A percentile compares a stretch with the other conserved stretches of the same genome.
Evolutionary conservation across 1,140 invertebrate genomes (phyloP).

Genomic region (Lepidostoma basale): DNA sequence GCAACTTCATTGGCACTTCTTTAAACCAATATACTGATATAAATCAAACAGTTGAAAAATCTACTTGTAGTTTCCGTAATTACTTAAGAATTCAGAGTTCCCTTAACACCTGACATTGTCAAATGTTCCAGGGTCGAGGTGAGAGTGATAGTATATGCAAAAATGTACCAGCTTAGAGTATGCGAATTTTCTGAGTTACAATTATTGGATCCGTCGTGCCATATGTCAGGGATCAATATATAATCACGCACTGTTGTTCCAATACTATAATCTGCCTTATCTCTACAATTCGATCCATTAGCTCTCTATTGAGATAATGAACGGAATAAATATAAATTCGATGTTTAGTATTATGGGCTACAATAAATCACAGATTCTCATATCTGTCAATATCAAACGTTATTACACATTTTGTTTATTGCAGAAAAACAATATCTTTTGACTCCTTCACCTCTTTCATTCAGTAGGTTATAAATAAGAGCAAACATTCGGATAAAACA

Average conservation of each 20-base stretch:
- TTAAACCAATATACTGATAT: neutral
- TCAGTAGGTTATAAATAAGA: too few species aligned
- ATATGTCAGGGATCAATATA: constrained; percentile 21
- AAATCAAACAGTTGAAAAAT: neutral
- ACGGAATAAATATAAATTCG: constrained; percentile 16
- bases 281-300: constrained; percentile 20
- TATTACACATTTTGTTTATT: constrained; percentile 30
- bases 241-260: constrained; percentile 17
- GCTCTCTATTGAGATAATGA: constrained; percentile 12
- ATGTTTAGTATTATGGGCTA: neutral
- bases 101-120: neutral
- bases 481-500: too few species aligned
- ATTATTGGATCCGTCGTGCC: neutral
- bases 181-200: neutral
- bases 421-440: too few species aligned
- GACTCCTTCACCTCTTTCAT: too few species aligned
- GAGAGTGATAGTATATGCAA: neutral
- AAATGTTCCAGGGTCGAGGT: constrained; percentile 7
- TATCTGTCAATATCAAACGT: constrained; percentile 24
- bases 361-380: constrained; percentile 16
- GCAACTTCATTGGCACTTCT: constrained; percentile 9
- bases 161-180: neutral
- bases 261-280: constrained; percentile 16
- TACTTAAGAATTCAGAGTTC: neutral
- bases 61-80: neutral